Percentiles rank a stretch among this genome's conserved stretches.
These are phyloP conservation scores for Macheiramphus alcinus DNA, from an alignment of 2,113 vertebrate genomes.

Conservation along the genomic window DNA sequence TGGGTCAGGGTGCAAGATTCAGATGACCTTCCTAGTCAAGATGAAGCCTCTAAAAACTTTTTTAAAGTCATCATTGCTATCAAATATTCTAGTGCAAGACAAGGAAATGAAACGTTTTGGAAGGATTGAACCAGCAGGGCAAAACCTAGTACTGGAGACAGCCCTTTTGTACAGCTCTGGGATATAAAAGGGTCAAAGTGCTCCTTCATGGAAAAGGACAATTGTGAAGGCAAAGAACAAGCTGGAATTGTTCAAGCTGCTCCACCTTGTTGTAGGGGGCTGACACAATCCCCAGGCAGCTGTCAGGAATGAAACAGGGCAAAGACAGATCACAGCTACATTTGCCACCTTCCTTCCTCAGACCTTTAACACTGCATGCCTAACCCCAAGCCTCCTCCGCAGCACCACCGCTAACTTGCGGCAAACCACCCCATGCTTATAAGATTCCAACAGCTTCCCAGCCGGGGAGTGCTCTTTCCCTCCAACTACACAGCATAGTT, in stretches of 20 bases:
- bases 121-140: background rate
- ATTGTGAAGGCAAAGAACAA: conserved; percentile 4
- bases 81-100: background rate
- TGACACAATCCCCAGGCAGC: background rate
- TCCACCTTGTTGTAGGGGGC: background rate
- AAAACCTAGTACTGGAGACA: background rate
- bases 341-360: background rate
- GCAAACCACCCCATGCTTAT: background rate
- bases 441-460: background rate
- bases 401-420: background rate
- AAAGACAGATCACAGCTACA: background rate
- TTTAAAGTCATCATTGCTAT: background rate
- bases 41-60: background rate
- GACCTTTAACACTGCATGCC: background rate
- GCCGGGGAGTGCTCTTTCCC: background rate
- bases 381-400: background rate
- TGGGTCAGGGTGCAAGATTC: background rate
- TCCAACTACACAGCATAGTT: background rate
- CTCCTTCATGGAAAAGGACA: background rate
- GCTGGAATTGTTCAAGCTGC: background rate
- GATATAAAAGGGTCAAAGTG: background rate
- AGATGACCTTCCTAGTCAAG: background rate
- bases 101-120: background rate
- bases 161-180: background rate
- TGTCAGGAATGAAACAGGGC: background rate